These are phyloP conservation scores for Neoascia interrupta DNA, from an alignment of 2,888 invertebrate genomes.

Conservation along the genomic window DNA sequence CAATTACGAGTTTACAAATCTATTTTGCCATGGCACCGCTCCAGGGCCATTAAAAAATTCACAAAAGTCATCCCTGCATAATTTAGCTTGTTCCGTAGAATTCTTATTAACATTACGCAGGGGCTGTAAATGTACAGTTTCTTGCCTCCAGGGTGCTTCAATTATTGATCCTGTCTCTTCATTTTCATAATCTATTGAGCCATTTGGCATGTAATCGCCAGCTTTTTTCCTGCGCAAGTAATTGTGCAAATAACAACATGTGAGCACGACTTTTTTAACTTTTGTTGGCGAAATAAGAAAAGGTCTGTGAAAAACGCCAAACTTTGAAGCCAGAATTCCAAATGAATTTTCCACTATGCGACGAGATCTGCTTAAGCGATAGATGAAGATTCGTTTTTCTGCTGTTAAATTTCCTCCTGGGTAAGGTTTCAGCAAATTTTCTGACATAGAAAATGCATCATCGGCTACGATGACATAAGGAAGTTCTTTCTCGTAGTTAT, in stretches of 20 bases:
- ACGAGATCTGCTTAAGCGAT: background rate
- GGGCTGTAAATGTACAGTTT: too few species aligned
- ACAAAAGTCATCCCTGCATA: background rate
- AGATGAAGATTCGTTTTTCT: background rate
- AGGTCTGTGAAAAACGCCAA: background rate
- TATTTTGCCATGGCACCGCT: slow-evolving; percentile 6
- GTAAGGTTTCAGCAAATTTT: background rate
- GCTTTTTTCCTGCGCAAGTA: background rate
- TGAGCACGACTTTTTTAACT: background rate
- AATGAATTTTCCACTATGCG: background rate
- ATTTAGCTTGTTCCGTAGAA: slow-evolving; percentile 12
- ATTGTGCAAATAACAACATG: background rate
- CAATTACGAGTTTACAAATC: background rate
- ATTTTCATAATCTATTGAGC: slow-evolving; percentile 2
- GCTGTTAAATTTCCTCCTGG: background rate
- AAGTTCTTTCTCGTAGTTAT: background rate
- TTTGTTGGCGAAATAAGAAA: background rate
- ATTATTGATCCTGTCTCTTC: too few species aligned
- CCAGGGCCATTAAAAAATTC: slow-evolving; percentile 7
- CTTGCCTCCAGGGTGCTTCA: too few species aligned
- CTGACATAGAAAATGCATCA: background rate
- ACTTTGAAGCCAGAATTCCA: background rate
- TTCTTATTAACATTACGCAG: too few species aligned
- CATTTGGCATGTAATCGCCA: too few species aligned
- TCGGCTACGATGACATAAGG: background rate